Evolutionary conservation across 2,797 vertebrate genomes (phyloP).

Genomic region (Cuculus canorus): DNA sequence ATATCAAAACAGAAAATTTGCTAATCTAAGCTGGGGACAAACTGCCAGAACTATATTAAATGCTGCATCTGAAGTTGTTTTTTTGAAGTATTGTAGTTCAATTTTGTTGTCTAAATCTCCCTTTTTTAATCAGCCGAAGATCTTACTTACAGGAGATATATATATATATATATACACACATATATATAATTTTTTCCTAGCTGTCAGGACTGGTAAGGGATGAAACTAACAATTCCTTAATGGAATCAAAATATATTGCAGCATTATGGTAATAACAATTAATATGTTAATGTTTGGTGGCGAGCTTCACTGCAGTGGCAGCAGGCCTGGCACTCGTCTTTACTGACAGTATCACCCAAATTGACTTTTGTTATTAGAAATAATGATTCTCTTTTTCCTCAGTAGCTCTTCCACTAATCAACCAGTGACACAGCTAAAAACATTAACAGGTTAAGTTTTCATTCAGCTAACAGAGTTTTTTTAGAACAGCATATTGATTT

Average conservation of each 20-base stretch:
- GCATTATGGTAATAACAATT: neutral
- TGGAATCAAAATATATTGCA: neutral
- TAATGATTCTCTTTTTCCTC: neutral
- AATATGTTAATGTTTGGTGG: neutral
- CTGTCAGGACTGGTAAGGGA: neutral
- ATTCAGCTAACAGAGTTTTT: neutral
- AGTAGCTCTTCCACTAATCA: neutral
- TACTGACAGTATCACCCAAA: neutral
- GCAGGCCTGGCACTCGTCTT: neutral
- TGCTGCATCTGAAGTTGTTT: neutral
- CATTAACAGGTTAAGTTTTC: neutral
- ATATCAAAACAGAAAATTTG: neutral
- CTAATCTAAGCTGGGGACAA: neutral
- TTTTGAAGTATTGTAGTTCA: neutral
- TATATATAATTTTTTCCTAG: too few relatives aligned
- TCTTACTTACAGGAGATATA: neutral
- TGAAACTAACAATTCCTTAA: neutral
- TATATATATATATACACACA: too few relatives aligned
- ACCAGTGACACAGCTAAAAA: neutral
- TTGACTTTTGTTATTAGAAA: neutral
- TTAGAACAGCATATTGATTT: neutral
- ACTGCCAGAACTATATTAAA: neutral
- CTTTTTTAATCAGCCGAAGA: neutral
- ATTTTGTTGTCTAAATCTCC: neutral
- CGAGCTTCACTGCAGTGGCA: neutral